Base-by-base conservation (phyloP, 2,113 vertebrate species). In the Zingel zingel region DNA sequence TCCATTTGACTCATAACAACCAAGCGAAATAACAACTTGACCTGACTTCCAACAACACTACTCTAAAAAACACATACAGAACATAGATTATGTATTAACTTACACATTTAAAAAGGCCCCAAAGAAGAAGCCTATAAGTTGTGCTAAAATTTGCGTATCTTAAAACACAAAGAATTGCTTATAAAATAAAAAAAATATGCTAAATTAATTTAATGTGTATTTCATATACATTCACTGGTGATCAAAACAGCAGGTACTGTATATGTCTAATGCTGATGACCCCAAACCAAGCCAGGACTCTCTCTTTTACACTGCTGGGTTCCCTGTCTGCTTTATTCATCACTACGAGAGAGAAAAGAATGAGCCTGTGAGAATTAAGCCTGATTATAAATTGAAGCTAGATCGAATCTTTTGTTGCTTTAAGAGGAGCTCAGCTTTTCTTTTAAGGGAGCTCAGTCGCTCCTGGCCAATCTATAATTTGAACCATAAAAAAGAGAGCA, bases 381-480 rank as follows among this genome's bases (percentile, higher is more conserved):
- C 36, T 81, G 66, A 76, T 86, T 83, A 82, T 74, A 61, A 81
- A 83, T 62, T 68, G 14, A 84, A 79, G 27, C 27, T 68, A 69
- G 81, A 81, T 75, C 54, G n/a, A 80, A 74, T 81, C 82, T 81
- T 86, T 82, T 85, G 79, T 75, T 84, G 68, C 64, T 85, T 64
- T 51, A 71, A 47, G 66, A 3, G 33, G 47, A 79, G 57, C 59
- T 69, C 57, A 58, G 43, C 30, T 74, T 73, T 69, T 71, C 54
- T 74, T 65, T 73, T 30, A 25, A 71, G 47, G 50, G 33, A 62
- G 50, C 59, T 51, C n/a, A 66, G 79, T 36, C 25, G 51, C 82
- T 86, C 5, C 59, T 67, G 69, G 65, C 61, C 50, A 76, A 27
- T 70, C 61, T 47, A 71, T 70, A 56, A 91, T 79, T 79, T 76